Conservation (phyloP, 2,888 invertebrate genomes). For the Tinea semifulvella region DNA sequence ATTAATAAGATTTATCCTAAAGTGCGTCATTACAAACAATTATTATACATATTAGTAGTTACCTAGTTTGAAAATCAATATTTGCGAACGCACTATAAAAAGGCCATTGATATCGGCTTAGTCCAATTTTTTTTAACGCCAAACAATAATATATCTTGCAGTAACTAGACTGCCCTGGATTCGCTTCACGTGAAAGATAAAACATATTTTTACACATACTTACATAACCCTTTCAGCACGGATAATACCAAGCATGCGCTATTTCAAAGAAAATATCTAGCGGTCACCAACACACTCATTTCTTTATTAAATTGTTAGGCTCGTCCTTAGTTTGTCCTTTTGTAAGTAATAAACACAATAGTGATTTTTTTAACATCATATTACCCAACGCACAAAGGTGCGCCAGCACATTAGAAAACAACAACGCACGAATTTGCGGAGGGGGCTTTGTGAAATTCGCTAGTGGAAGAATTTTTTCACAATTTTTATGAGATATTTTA, state of each 20-base stretch:
- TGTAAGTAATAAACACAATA: no score
- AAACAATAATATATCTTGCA: constrained; percentile 10
- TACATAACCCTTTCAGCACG: neutral
- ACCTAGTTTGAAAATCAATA: neutral
- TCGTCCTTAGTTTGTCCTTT: neutral
- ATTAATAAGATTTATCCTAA: no score
- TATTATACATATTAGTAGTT: no score
- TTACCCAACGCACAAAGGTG: no score
- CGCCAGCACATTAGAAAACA: no score
- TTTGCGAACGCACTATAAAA: constrained; percentile 11
- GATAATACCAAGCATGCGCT: neutral
- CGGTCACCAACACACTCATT: neutral
- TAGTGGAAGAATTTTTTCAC: no score
- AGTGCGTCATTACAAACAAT: no score
- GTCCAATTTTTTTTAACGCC: neutral
- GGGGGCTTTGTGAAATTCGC: no score
- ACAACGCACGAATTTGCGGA: no score
- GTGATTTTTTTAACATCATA: no score
- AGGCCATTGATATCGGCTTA: constrained; percentile 9
- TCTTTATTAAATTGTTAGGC: no score
- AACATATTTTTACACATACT: neutral
- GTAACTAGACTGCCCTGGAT: constrained; percentile 11
- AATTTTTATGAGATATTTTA: no score
- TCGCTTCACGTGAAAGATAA: constrained; percentile 7
- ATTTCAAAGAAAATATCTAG: neutral